Conservation (phyloP, 2,797 vertebrate species). For the Pseudochirops cupreus region DNA sequence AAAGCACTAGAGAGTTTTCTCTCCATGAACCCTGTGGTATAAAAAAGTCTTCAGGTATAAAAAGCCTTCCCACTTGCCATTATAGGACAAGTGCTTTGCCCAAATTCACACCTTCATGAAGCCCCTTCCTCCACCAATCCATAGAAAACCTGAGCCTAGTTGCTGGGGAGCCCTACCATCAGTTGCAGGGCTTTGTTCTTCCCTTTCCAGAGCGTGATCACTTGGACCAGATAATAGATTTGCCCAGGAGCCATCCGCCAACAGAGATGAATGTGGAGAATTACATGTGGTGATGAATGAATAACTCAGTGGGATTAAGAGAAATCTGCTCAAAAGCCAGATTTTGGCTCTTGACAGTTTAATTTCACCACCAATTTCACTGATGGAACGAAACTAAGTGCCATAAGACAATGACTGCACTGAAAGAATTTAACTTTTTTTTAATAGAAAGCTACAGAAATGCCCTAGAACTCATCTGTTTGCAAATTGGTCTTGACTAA, state of each 20-base stretch:
- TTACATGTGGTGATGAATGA: background rate
- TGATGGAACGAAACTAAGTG: background rate
- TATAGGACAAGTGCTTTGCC: background rate
- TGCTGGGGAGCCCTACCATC: background rate
- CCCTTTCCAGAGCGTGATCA: slow-evolving; percentile 3
- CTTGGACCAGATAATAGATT: background rate
- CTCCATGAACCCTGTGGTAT: background rate
- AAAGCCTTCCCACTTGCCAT: background rate
- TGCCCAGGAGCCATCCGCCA: background rate
- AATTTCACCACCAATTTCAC: background rate
- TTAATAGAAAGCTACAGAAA: background rate
- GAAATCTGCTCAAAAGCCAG: background rate
- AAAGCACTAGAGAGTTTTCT: slow-evolving; percentile 31
- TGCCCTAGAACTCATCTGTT: background rate
- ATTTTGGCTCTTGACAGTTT: background rate
- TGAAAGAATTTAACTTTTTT: background rate
- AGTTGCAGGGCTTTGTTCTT: background rate
- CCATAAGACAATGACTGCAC: background rate
- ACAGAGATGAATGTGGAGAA: background rate
- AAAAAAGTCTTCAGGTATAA: background rate
- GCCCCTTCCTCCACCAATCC: background rate
- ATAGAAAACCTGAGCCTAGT: background rate
- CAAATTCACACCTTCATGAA: background rate
- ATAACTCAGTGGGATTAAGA: background rate
- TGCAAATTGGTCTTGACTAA: background rate